Conservation (phyloP, 2,113 vertebrate species). For the Dasyprocta punctata region DNA sequence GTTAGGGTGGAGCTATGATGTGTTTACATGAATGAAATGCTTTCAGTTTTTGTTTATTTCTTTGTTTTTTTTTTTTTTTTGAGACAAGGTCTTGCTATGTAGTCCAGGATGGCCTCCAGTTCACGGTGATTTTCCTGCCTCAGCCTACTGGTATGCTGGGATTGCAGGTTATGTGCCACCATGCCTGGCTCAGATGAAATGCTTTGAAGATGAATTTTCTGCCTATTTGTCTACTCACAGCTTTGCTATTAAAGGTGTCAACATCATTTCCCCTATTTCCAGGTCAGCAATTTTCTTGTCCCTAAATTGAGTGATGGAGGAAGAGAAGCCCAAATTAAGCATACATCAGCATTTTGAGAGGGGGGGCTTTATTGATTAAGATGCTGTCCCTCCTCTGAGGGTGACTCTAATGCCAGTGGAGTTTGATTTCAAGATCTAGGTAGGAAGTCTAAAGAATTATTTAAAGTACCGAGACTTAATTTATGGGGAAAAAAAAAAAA, state of each 20-base stretch:
- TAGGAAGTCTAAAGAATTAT: neutral
- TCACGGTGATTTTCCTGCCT: neutral
- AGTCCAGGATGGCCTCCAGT: neutral
- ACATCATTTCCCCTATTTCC: slow-evolving; percentile 63
- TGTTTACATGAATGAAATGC: slow-evolving; percentile 64
- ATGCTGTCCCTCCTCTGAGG: neutral
- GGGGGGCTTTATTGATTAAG: neutral
- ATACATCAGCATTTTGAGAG: slow-evolving; percentile 41
- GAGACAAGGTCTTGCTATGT: neutral
- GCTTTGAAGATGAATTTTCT: slow-evolving; percentile 73
- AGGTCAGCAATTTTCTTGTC: slow-evolving; percentile 62
- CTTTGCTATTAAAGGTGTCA: slow-evolving; percentile 73
- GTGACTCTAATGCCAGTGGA: slow-evolving; percentile 33
- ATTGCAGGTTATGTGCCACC: neutral
- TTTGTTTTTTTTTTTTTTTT: neutral
- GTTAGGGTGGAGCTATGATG: slow-evolving; percentile 55
- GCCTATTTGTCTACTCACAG: slow-evolving; percentile 62
- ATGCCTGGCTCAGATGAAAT: neutral
- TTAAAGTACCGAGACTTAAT: slow-evolving; percentile 38
- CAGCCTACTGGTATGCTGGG: neutral
- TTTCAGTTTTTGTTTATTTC: neutral
- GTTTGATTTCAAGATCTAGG: slow-evolving; percentile 1
- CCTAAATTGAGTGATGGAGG: slow-evolving; percentile 38
- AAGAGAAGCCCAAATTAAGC: slow-evolving; percentile 19
- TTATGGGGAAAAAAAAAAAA: neutral